Evolutionary conservation across 53 echinoderm and acorn worm genomes (phyloP), one percentile per base, ranked within the genome.

Genomic region (Glandiceps talaboti): DNA sequence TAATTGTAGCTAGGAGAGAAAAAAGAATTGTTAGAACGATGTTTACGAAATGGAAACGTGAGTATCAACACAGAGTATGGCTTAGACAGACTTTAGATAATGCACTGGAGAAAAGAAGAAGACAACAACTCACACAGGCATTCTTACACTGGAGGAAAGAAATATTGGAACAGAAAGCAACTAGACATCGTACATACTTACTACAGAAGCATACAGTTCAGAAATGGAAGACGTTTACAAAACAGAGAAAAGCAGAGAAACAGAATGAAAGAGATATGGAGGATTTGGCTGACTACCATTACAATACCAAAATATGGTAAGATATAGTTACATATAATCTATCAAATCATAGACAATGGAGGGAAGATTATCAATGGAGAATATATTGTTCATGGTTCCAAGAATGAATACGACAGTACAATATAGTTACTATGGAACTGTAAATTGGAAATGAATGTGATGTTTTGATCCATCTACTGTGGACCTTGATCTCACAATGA

Each of bases 271-370:
- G 76, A 32, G 77, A 83, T 76, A 30, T 89, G 77, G 73, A 79
- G 31, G 82, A 83, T 32, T 28, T 79, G 26, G 86, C 86, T 12
- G 81, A 85, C 26, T 82, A 76, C 1, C 80, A 83, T 28, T 84
- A 82, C 64, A 29, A 80, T 6, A 30, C 31, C 27, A 32, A 27
- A 32, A 28, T 80, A 45, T 82, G 89, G 79, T 86, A 72, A 77
- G 29, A 45, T 25, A 29, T n/a, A n/a, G n/a, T n/a, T n/a, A n/a
- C n/a, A n/a, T n/a, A n/a, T n/a, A n/a, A n/a, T n/a, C n/a, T n/a
- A n/a, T n/a, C n/a, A n/a, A n/a, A n/a, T n/a, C n/a, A n/a, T n/a
- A n/a, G n/a, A n/a, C n/a, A n/a, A n/a, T n/a, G n/a, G n/a, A n/a
- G n/a, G n/a, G n/a, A n/a, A n/a, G n/a, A n/a, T n/a, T n/a, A n/a